phyloP scores from a whole-genome alignment of 2,797 vertebrate species.

The Sus cebifrons region DNA sequence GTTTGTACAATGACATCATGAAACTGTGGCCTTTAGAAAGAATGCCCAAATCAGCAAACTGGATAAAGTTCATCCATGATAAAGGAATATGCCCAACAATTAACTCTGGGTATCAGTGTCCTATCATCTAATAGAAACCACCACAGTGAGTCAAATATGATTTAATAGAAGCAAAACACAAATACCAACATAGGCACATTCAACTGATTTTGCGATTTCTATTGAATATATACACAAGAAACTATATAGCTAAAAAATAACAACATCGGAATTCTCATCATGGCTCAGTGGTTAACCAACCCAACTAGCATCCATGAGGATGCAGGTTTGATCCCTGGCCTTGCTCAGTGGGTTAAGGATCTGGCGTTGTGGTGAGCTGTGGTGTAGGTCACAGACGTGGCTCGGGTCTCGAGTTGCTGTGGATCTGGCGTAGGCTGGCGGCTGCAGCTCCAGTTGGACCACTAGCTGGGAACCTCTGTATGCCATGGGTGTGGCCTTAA shows the following conservation, averaged over 20 bases:
- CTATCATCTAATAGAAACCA: neutral
- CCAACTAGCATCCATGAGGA: too few species aligned
- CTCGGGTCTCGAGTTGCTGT: too few species aligned
- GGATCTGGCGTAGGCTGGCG: too few species aligned
- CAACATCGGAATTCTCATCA: too few species aligned
- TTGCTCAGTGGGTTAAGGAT: too few species aligned
- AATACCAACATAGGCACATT: neutral
- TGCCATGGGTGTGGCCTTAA: too few species aligned
- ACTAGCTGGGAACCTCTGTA: too few species aligned
- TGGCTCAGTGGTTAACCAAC: too few species aligned
- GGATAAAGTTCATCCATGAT: slow-evolving; percentile 2
- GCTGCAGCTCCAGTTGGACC: too few species aligned
- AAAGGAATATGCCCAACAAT: neutral
- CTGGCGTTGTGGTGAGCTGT: too few species aligned
- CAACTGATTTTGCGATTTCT: slow-evolving; percentile 52
- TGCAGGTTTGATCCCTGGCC: too few species aligned
- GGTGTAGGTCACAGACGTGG: too few species aligned
- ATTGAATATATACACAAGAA: neutral
- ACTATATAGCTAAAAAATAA: neutral
- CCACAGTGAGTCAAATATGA: neutral
- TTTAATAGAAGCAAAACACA: slow-evolving; percentile 36
- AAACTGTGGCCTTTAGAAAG: neutral
- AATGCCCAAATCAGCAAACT: neutral
- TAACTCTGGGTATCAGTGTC: neutral
- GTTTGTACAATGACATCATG: neutral